Conservation (phyloP, 2,113 vertebrate genomes). For the Ophiodon elongatus region DNA sequence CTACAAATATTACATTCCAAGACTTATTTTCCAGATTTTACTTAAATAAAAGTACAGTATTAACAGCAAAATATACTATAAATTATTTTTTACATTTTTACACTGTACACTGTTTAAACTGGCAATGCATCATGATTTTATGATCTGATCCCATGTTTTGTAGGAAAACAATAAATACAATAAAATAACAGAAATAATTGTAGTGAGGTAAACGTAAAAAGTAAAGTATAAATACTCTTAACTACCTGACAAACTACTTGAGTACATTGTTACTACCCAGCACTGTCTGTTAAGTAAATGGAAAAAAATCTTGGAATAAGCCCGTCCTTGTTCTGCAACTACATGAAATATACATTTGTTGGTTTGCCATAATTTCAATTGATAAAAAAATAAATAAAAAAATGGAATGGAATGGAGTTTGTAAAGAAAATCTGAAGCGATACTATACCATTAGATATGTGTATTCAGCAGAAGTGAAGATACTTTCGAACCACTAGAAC, state of each 20-base stretch:
- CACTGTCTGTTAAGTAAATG: neutral
- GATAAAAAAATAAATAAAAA: too few relatives aligned
- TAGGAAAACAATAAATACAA: neutral
- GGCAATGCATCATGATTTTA: neutral
- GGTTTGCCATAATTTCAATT: neutral
- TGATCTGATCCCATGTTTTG: neutral
- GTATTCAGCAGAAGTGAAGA: neutral
- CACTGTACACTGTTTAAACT: neutral
- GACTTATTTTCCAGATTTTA: neutral
- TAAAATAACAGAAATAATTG: neutral
- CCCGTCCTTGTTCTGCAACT: neutral
- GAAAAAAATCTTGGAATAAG: too few relatives aligned
- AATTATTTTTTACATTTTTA: neutral
- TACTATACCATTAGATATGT: neutral
- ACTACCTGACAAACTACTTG: neutral
- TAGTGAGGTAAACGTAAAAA: neutral
- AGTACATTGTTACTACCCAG: neutral
- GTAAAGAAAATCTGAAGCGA: neutral
- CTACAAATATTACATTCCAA: neutral
- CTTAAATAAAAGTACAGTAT: neutral
- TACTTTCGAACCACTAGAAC: constrained; percentile 1
- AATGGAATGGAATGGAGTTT: too few relatives aligned
- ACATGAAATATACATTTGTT: neutral
- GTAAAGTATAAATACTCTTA: neutral
- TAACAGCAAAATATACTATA: neutral